Conservation (phyloP, 2,797 vertebrate species). For the Mormyrops attenuatus region DNA sequence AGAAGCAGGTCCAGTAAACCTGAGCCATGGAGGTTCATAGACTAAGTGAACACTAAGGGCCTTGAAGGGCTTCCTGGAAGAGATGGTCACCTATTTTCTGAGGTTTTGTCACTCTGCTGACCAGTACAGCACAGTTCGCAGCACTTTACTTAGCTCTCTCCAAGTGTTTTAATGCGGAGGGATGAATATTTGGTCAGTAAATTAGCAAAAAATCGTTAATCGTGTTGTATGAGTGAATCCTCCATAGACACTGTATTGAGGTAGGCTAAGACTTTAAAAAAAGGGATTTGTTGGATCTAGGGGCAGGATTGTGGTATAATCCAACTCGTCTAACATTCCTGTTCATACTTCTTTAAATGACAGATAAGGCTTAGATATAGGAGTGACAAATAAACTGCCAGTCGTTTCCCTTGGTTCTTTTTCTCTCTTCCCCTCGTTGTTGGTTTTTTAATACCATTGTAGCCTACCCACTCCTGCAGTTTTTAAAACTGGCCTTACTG, state of each 20-base stretch:
- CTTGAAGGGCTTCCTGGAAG: neutral
- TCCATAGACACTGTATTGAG: neutral
- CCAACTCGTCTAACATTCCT: constrained; percentile 25
- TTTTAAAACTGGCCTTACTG: constrained; percentile 50
- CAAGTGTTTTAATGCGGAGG: neutral
- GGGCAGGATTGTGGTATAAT: neutral
- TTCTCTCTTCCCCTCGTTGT: constrained; percentile 43
- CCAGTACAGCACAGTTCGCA: neutral
- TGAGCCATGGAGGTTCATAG: neutral
- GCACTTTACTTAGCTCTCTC: neutral
- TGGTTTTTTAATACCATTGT: constrained; percentile 47
- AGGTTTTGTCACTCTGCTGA: neutral
- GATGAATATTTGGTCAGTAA: neutral
- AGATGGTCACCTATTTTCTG: neutral
- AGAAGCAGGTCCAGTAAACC: neutral
- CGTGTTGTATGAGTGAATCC: neutral
- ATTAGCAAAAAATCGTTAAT: neutral
- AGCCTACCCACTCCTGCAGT: constrained; percentile 64
- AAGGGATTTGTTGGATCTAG: neutral
- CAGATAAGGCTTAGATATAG: neutral
- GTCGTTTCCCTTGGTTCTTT: constrained; percentile 50
- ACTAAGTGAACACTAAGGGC: neutral
- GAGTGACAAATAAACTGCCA: constrained; percentile 53
- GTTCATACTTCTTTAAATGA: neutral
- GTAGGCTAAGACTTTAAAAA: neutral